Evolutionary conservation across 2,113 vertebrate genomes (phyloP).

Genomic region (Rhynchopsitta pachyrhyncha): DNA sequence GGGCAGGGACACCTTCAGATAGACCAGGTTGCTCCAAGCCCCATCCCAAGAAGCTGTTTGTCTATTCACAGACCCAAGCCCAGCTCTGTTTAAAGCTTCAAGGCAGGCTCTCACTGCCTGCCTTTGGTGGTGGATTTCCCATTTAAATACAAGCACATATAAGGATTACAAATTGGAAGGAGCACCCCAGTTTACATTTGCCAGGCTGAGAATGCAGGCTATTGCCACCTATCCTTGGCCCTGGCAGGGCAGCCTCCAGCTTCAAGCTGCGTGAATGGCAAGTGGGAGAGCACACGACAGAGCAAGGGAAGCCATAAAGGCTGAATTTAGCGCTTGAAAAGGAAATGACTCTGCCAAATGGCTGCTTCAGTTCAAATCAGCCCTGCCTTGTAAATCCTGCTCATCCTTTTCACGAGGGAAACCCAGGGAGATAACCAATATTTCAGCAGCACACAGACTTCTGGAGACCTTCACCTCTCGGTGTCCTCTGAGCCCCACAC

Average conservation of each 20-base stretch:
- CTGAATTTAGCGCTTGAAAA: conserved; percentile 29
- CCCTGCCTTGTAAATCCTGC: conserved; percentile 53
- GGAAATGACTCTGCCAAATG: conserved; percentile 29
- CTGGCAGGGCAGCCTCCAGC: neutral
- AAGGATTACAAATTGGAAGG: neutral
- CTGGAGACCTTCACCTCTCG: conserved; percentile 24
- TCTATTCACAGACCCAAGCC: neutral
- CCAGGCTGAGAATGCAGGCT: neutral
- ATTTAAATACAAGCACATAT: neutral
- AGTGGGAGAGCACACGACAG: neutral
- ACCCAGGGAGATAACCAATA: neutral
- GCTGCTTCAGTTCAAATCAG: conserved; percentile 19
- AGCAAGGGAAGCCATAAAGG: neutral
- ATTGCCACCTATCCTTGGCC: neutral
- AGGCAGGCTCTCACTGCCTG: neutral
- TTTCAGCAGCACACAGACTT: conserved; percentile 16
- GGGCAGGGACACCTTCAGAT: neutral
- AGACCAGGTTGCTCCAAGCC: neutral
- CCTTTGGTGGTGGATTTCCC: neutral
- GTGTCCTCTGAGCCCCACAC: neutral
- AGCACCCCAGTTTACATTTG: neutral
- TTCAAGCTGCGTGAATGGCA: neutral
- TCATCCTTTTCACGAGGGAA: neutral
- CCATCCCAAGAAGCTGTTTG: neutral
- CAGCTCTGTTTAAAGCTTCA: neutral